phyloP scores from a whole-genome alignment of 2,113 vertebrate genomes.

The Hemicordylus capensis region DNA sequence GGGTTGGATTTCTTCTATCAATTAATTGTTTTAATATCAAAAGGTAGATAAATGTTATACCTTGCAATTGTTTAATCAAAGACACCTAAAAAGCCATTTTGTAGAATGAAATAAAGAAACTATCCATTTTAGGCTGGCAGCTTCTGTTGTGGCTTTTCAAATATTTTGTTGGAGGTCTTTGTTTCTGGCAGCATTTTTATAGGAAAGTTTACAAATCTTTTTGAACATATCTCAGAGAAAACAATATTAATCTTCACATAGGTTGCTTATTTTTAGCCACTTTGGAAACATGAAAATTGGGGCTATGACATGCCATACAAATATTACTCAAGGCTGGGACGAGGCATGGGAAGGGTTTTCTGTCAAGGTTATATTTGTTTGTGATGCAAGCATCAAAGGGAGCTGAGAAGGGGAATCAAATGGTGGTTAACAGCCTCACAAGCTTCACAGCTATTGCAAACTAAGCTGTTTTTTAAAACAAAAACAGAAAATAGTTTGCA shows the following conservation, averaged over 20 bases:
- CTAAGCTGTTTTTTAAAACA: no score
- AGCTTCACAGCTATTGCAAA: background rate
- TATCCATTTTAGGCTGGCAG: background rate
- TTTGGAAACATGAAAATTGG: background rate
- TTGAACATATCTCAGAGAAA: conserved; percentile 1
- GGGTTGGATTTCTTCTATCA: background rate
- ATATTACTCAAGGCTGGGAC: background rate
- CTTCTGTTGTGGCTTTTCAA: background rate
- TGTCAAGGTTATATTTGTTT: background rate
- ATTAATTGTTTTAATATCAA: conserved; percentile 10
- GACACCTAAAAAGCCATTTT: accelerated
- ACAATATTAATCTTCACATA: background rate
- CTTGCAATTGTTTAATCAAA: background rate
- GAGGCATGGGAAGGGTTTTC: background rate
- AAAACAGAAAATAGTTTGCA: no score
- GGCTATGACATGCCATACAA: background rate
- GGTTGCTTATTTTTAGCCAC: background rate
- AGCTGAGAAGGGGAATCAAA: background rate
- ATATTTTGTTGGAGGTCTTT: background rate
- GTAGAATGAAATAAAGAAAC: background rate
- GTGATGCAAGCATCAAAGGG: background rate
- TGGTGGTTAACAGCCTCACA: background rate
- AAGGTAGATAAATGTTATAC: background rate
- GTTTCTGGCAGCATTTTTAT: background rate
- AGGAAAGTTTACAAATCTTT: background rate